Base-by-base conservation (phyloP, 2,888 invertebrate species). In the Flexamia atlantica region DNA sequence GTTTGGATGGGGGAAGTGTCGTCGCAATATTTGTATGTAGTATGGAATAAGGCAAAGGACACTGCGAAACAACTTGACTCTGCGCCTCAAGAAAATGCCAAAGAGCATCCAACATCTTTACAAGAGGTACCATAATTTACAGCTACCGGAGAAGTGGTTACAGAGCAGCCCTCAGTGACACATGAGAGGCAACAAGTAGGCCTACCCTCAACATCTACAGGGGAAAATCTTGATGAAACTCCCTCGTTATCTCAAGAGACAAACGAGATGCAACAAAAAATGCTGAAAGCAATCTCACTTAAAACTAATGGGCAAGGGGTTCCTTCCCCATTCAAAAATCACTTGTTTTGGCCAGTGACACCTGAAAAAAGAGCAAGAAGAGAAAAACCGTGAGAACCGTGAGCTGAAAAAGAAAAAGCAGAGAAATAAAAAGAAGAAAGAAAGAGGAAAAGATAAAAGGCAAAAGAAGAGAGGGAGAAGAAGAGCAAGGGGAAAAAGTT, bases 291-390 rank as follows among this genome's bases (percentile, higher is more conserved):
- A 10, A 9, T 79, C 5, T 79, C 79, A 17, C 79, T 53, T 0
- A 20, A 5, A 4, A 79, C 79, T 5, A 50, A 79, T 79, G 79
- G 79, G 1, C 0, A 50, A 53, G 79, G 50, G n/a, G 79, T 79
- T 7, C 79, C 79, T 14, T 79, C 79, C 2, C 79, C 79, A n/a
- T 79, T 79, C 20, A 79, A 79, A 28, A 79, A 79, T 14, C 3
- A 50, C 42, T n/a, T 79, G 2, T 79, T 79, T 7, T 79, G 79
- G 79, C 79, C 79, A 10, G 53, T 25, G 28, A 79, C 79, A 2
- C 79, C 79, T 2, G 53, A 72, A 25, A 36, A 36, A 36, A 72
- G 42, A 32, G 25, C 23, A 50, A 30, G 32, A 57, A 17, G 57
- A 36, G 30, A 57, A 72, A 42, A 7, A 68, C 10, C 9, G 3